Evolutionary conservation across 1,140 invertebrate genomes (phyloP).

Genomic region (Orchesella cincta): DNA sequence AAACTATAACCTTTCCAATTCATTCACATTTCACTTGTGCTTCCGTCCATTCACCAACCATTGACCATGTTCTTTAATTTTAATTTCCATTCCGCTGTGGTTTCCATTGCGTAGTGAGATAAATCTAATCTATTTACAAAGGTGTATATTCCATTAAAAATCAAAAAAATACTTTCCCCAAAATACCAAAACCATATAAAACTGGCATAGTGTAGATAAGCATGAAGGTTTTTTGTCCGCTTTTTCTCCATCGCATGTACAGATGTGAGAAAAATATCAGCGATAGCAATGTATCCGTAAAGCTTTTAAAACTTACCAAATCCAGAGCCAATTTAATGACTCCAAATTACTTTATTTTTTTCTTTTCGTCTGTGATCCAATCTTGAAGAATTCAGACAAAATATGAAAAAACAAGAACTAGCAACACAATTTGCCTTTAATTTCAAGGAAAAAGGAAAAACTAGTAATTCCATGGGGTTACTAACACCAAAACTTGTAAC

Average conservation of each 20-base stretch:
- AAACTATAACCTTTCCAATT: no score
- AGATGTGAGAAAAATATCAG: no score
- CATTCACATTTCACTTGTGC: no score
- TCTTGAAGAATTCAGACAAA: not conserved
- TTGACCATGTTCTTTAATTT: not conserved
- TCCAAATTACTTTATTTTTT: not conserved
- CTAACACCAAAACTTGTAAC: not conserved
- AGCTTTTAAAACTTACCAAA: slow-evolving; percentile 19
- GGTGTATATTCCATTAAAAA: slow-evolving; percentile 4
- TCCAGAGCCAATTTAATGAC: not conserved
- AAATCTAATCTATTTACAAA: slow-evolving; percentile 9
- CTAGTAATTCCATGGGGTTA: not conserved
- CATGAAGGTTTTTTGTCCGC: not conserved
- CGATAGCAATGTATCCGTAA: not conserved
- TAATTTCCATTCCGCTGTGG: not conserved
- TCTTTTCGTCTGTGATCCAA: not conserved
- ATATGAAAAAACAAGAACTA: not conserved
- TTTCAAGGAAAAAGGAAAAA: not conserved
- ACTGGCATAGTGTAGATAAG: not conserved
- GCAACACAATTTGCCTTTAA: not conserved
- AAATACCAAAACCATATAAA: not conserved
- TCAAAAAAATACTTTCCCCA: slow-evolving; percentile 3
- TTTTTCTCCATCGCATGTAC: not conserved
- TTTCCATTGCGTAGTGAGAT: not conserved
- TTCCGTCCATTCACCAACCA: no score